Evolutionary conservation across 35 echinoderm and acorn worm species (phyloP).

Genomic region (Apostichopus californicus): DNA sequence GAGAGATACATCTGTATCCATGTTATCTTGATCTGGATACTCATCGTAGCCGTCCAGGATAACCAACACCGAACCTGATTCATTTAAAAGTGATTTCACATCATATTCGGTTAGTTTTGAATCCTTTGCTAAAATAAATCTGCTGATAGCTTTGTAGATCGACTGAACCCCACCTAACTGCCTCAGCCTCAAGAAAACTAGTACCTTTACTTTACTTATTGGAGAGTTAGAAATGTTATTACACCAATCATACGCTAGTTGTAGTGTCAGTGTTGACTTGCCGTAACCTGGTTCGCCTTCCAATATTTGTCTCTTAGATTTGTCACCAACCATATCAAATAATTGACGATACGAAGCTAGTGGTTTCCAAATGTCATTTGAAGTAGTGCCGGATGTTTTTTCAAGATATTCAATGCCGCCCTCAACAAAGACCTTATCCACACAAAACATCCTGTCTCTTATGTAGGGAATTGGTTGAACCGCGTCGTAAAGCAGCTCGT

Average conservation of each 20-base stretch:
- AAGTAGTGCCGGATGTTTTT: too few relatives aligned
- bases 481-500: background rate
- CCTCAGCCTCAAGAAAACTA: background rate
- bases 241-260: background rate
- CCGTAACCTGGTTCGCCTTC: conserved; percentile 19
- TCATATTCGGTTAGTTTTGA: background rate
- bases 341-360: background rate
- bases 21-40: too few relatives aligned
- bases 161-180: background rate
- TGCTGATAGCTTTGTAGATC: background rate
- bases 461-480: conserved; percentile 1
- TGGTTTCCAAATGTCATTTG: background rate
- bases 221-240: background rate
- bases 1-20: too few relatives aligned
- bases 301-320: background rate
- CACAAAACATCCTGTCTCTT: background rate
- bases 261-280: background rate
- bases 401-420: background rate
- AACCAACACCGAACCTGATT: background rate
- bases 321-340: background rate
- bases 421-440: conserved; percentile 1
- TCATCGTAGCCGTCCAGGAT: background rate
- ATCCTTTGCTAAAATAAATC: background rate
- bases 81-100: background rate
- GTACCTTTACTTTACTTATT: background rate